phyloP scores from a whole-genome alignment of 1,140 invertebrate genomes.

The Leptestheria dahalacensis region DNA sequence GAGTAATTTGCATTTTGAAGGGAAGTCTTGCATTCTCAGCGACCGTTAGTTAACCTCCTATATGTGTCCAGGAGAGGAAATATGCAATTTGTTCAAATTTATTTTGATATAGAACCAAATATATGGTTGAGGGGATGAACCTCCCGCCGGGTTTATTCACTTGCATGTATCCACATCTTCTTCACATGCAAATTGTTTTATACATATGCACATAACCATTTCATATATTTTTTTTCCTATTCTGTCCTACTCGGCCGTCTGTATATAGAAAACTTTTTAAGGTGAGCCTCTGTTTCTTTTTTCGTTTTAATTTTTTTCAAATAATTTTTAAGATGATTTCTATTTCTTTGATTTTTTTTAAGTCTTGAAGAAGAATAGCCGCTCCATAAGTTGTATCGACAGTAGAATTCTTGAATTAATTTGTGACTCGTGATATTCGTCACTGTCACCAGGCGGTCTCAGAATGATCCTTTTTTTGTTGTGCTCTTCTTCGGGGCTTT shows the following conservation, averaged over 20 bases:
- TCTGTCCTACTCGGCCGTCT: too few relatives aligned
- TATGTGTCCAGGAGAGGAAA: too few relatives aligned
- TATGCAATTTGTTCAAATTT: not conserved
- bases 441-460: not conserved
- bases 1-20: too few relatives aligned
- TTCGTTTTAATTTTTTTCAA: too few relatives aligned
- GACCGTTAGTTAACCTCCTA: too few relatives aligned
- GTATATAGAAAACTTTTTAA: too few relatives aligned
- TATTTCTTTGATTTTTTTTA: not conserved
- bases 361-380: not conserved
- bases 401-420: not conserved
- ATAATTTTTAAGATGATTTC: too few relatives aligned
- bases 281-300: too few relatives aligned
- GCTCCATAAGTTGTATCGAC: not conserved
- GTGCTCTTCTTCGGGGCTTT: not conserved
- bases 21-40: too few relatives aligned
- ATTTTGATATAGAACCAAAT: not conserved
- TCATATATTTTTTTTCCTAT: not conserved
- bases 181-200: not conserved
- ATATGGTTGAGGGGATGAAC: not conserved
- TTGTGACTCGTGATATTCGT: not conserved
- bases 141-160: not conserved
- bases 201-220: not conserved
- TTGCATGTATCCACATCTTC: not conserved
- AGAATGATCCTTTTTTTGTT: not conserved